Percentiles rank a stretch among this genome's conserved stretches.
Conservation (phyloP, 2,888 invertebrate species). For the Galerucella nymphaeae region DNA sequence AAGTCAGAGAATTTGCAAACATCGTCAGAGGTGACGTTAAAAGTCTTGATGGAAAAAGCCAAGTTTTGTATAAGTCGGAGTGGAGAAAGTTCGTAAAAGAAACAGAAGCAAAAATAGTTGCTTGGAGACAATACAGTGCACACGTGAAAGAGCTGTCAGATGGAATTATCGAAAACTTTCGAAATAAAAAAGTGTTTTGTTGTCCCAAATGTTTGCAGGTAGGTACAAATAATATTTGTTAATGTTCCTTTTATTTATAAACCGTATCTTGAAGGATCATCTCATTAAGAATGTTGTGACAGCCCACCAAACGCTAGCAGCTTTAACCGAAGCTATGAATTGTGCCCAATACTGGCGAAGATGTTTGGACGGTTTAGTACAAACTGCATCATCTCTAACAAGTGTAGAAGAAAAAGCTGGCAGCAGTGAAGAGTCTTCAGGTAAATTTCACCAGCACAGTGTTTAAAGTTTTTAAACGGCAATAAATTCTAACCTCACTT, state of each 20-base stretch:
- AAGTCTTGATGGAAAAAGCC: conserved; percentile 48
- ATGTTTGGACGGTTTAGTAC: conserved; percentile 57
- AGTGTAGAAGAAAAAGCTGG: conserved; percentile 27
- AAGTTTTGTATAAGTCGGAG: conserved; percentile 54
- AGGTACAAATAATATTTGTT: neutral
- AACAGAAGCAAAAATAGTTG: conserved; percentile 56
- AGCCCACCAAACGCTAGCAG: conserved; percentile 58
- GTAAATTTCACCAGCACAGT: conserved; percentile 1
- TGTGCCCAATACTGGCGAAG: conserved; percentile 60
- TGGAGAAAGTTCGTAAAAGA: conserved; percentile 57
- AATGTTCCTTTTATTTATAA: too few relatives aligned
- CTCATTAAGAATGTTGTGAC: conserved; percentile 58
- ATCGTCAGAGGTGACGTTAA: conserved; percentile 56
- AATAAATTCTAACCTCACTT: neutral
- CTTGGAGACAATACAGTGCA: conserved; percentile 59
- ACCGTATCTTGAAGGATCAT: conserved; percentile 49
- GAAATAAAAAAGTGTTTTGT: conserved; percentile 57
- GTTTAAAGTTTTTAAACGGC: neutral
- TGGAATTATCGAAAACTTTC: conserved; percentile 57
- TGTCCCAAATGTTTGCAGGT: conserved; percentile 60
- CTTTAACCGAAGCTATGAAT: conserved; percentile 60
- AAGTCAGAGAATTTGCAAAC: conserved; percentile 56
- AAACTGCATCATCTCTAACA: conserved; percentile 53
- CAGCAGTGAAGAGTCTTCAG: conserved; percentile 25
- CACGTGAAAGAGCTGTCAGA: conserved; percentile 60